Conservation (phyloP, 2,797 vertebrate species). For the Mormyrops boulengeri region DNA sequence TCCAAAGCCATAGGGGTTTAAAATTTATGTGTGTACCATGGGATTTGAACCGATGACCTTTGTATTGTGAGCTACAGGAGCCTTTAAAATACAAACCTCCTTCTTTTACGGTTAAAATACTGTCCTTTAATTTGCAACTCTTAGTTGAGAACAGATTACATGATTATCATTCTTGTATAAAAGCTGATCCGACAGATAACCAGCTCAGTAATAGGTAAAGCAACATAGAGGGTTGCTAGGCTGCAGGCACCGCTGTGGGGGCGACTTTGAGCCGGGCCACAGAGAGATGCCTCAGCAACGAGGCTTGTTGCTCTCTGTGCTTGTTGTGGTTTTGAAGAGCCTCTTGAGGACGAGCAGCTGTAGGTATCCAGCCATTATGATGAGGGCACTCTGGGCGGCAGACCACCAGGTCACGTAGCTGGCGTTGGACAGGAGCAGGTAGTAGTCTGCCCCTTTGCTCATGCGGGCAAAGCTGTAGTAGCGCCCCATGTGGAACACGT, state of each 20-base stretch:
- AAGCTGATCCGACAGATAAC: background rate
- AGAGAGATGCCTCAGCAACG: slow-evolving; percentile 59
- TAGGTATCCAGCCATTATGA: slow-evolving; percentile 74
- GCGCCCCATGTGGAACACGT: slow-evolving; percentile 85
- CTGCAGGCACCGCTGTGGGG: background rate
- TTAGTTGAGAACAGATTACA: background rate
- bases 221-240: background rate
- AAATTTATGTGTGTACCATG: background rate
- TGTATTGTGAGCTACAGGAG: background rate
- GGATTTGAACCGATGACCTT: background rate
- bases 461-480: slow-evolving; percentile 79
- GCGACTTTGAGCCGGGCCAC: background rate
- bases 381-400: slow-evolving; percentile 66
- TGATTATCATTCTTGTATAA: background rate
- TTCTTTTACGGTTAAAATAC: background rate
- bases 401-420: slow-evolving; percentile 83
- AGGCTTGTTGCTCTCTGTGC: slow-evolving; percentile 55
- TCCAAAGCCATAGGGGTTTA: background rate
- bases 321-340: slow-evolving; percentile 62
- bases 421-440: slow-evolving; percentile 74
- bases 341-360: slow-evolving; percentile 83
- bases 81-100: background rate
- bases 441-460: slow-evolving; percentile 70
- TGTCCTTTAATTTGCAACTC: background rate
- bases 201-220: background rate